phyloP scores from a whole-genome alignment of 1,140 invertebrate genomes.

The Apocrypta bakeri region DNA sequence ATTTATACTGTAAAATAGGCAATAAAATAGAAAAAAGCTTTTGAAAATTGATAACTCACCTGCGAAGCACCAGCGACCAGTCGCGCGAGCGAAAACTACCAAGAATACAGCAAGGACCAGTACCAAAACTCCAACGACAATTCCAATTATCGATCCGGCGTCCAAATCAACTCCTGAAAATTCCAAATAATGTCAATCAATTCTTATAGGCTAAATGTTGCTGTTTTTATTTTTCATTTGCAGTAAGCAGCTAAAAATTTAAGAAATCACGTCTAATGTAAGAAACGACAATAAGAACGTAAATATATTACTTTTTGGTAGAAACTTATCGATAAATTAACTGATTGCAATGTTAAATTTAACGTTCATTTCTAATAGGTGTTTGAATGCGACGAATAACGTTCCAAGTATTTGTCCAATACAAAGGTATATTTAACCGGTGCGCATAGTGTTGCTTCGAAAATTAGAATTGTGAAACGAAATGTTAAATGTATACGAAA shows the following conservation, averaged over 20 bases:
- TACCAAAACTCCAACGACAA: conserved; percentile 81
- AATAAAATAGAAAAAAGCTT: background rate
- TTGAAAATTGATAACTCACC: conserved; percentile 77
- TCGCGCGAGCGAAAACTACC: conserved; percentile 84
- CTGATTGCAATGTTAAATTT: no score
- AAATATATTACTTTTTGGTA: background rate
- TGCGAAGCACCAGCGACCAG: conserved; percentile 88
- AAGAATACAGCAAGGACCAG: conserved; percentile 80
- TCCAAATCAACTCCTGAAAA: conserved; percentile 80
- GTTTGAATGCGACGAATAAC: no score
- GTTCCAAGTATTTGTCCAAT: no score
- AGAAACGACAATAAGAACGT: no score
- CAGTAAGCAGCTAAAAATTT: background rate
- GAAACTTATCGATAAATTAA: no score
- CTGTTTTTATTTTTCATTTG: background rate
- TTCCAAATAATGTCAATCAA: background rate
- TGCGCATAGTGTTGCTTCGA: no score
- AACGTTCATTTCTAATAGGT: no score
- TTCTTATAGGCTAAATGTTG: background rate
- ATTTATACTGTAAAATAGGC: background rate
- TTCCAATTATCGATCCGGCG: conserved; percentile 84
- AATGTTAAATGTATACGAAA: background rate
- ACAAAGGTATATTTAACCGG: no score
- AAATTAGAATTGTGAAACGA: background rate
- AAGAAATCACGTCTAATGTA: background rate